Evolutionary conservation across 2,113 vertebrate species (phyloP), one percentile per base, ranked within the genome.

Genomic region (Maccullochella peelii): DNA sequence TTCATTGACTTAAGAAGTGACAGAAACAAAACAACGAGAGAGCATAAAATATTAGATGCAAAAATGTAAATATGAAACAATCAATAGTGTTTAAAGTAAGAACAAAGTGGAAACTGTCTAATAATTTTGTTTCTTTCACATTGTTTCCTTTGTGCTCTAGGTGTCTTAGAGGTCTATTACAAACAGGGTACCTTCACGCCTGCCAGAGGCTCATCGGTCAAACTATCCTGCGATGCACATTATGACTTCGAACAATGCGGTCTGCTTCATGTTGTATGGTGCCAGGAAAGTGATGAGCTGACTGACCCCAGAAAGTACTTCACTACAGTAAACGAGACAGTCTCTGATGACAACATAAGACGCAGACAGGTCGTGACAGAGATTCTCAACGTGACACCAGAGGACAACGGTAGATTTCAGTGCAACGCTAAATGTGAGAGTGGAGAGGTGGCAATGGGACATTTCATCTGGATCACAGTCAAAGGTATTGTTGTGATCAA

Each of bases 311-410:
- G 2, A 3, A 86, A 21, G 58, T 90, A 86, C 86, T 12, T 86
- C 2, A 93, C 86, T 30, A 85, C 69, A 0, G 89, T 94, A 9
- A 91, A 21, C 2, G 93, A 94, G 77, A 91, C 84, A 0, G 1
- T 5, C 20, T 0, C 0, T 2, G 30, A 25, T 0, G 20, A 3
- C 6, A 5, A 0, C 68, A 10, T 0, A 14, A 84, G 92, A 16
- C 57, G 0, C 30, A 72, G 93, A 11, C 55, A 47, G n/a, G 79
- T 92, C 0, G 36, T 65, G 68, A 93, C 89, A 0, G 86, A 93
- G 58, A 88, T 94, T 1, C 36, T 89, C 0, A 0, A 61, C 0
- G 23, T 91, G 50, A 38, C 2, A 1, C 2, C 1, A 1, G 0
- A 62, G 0, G 89, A 94, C 67, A 0, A 0, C 0, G 87, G 86